These are phyloP conservation scores for Entomobrya multifasciata DNA, from an alignment of 2,888 invertebrate species.

Conservation along the genomic window DNA sequence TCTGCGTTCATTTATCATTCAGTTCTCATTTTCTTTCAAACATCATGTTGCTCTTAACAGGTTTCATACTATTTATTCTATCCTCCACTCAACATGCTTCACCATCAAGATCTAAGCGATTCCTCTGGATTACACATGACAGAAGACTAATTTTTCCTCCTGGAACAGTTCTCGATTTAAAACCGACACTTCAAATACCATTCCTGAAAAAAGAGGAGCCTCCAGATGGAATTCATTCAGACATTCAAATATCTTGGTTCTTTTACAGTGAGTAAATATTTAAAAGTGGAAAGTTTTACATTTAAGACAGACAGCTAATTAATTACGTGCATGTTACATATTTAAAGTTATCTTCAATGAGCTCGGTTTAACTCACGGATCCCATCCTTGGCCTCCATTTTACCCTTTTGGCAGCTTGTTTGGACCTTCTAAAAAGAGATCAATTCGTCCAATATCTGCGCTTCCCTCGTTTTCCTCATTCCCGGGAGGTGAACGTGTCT, in stretches of 20 bases:
- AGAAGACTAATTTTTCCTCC: conserved; percentile 62
- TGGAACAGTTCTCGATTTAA: conserved; percentile 55
- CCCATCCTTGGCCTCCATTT: conserved; percentile 64
- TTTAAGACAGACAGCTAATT: neutral
- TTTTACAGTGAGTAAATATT: conserved; percentile 52
- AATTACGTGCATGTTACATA: neutral
- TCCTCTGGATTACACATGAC: conserved; percentile 63
- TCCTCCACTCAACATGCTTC: neutral
- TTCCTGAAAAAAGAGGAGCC: conserved; percentile 60
- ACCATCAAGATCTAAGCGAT: conserved; percentile 39
- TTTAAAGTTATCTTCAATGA: conserved; percentile 61
- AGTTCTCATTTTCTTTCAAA: neutral
- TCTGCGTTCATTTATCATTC: neutral
- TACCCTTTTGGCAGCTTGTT: conserved; percentile 61
- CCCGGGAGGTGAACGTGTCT: conserved; percentile 57
- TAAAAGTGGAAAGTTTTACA: neutral
- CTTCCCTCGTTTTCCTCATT: conserved; percentile 39
- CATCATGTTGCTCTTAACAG: too few species aligned
- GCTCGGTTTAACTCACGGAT: conserved; percentile 52
- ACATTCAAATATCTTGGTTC: conserved; percentile 63
- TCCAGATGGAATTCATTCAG: conserved; percentile 65
- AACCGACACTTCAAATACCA: conserved; percentile 55
- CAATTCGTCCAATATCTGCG: neutral
- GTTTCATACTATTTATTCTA: neutral
- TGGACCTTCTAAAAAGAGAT: conserved; percentile 46